A percentile compares a stretch with the other conserved stretches of the same genome.
Conservation (phyloP, 1,140 invertebrate genomes). For the Drosophila mojavensis region DNA sequence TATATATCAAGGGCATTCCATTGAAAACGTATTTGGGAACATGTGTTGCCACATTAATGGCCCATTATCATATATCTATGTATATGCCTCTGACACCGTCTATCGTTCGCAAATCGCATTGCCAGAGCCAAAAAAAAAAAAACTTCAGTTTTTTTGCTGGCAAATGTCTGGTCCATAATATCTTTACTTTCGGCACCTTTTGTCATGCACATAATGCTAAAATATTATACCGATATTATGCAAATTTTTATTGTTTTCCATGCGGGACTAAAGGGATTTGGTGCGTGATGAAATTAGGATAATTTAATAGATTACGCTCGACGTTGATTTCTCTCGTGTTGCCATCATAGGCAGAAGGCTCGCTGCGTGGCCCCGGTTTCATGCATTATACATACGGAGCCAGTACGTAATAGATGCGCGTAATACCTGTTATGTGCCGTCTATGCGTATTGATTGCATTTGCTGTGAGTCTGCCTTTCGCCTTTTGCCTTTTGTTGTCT, state of each 20-base stretch:
- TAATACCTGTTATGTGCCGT: constrained; percentile 76
- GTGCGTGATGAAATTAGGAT: constrained; percentile 83
- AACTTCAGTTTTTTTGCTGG: no score
- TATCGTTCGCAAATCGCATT: no score
- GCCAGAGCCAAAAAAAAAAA: no score
- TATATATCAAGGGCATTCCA: neutral
- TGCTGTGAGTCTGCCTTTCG: constrained; percentile 13
- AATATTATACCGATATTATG: constrained; percentile 83
- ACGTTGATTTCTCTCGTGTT: constrained; percentile 74
- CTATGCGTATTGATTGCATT: constrained; percentile 81
- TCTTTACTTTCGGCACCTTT: constrained; percentile 71
- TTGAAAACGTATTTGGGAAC: constrained; percentile 40
- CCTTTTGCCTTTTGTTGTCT: constrained; percentile 65
- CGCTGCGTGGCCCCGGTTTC: constrained; percentile 23
- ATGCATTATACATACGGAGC: constrained; percentile 67
- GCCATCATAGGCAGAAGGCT: constrained; percentile 25
- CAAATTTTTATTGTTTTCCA: constrained; percentile 81
- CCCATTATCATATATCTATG: constrained; percentile 26
- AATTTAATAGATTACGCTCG: constrained; percentile 80
- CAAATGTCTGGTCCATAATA: neutral
- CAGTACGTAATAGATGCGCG: constrained; percentile 9
- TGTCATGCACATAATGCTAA: constrained; percentile 74
- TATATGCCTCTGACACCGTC: no score
- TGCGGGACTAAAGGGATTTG: constrained; percentile 72
- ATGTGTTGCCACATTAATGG: constrained; percentile 60